Percentiles rank a stretch among this genome's conserved stretches.
These are phyloP conservation scores for Hydrotaea diabolus DNA, from an alignment of 2,888 invertebrate genomes.

Conservation along the genomic window DNA sequence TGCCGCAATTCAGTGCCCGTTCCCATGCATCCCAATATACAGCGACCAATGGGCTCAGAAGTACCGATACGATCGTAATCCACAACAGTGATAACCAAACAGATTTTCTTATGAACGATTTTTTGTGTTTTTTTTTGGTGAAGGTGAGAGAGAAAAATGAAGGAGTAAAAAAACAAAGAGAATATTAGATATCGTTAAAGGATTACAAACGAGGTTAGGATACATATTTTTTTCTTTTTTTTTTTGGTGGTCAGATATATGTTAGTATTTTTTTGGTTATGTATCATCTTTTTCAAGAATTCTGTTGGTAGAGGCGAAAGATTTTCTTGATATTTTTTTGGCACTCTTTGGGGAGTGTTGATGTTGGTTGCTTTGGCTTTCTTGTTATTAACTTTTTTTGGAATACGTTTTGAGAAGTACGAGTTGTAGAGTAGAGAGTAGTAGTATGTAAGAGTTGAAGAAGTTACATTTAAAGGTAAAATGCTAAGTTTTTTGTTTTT, in stretches of 20 bases:
- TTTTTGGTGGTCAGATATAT: neutral
- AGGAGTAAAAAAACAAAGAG: neutral
- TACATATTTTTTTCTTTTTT: neutral
- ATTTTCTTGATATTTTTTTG: conserved; percentile 3
- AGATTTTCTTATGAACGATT: conserved; percentile 91
- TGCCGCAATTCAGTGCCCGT: conserved; percentile 99
- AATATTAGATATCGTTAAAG: conserved; percentile 11
- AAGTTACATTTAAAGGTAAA: conserved; percentile 48
- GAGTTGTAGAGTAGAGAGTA: conserved; percentile 25
- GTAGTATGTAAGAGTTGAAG: conserved; percentile 60
- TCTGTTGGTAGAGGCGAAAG: conserved; percentile 33
- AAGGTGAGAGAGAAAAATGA: neutral
- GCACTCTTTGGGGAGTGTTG: conserved; percentile 23
- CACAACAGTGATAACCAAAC: conserved; percentile 98
- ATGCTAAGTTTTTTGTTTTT: conserved; percentile 37
- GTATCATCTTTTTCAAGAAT: conserved; percentile 16
- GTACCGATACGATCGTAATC: conserved; percentile 99
- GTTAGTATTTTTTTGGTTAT: neutral
- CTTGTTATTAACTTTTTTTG: neutral
- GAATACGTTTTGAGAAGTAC: conserved; percentile 47
- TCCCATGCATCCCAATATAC: conserved; percentile 97
- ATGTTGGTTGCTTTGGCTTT: neutral
- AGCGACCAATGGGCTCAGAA: conserved; percentile 99
- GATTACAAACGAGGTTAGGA: neutral
- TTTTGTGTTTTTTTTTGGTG: neutral